Percentiles rank a stretch among this genome's conserved stretches.
Conservation (phyloP, 2,888 invertebrate species). For the Euproctis similis region DNA sequence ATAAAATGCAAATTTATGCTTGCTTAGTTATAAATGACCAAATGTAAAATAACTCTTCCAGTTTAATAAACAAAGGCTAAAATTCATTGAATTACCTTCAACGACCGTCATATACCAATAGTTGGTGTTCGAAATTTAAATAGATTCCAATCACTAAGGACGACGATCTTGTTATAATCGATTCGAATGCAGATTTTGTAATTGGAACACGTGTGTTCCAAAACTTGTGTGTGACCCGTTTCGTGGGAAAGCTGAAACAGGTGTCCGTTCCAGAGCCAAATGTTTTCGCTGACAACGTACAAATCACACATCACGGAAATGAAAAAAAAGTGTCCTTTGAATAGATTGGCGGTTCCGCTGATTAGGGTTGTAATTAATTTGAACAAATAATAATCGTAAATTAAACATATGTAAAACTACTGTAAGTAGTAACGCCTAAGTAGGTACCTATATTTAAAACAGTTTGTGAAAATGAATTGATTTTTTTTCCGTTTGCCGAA, state of each 20-base stretch:
- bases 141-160: conserved; percentile 6
- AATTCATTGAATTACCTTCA: no score
- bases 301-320: conserved; percentile 59
- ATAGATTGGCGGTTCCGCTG: conserved; percentile 18
- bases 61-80: no score
- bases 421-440: no score
- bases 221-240: conserved; percentile 24
- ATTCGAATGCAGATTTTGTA: conserved; percentile 31
- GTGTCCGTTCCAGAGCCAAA: conserved; percentile 50
- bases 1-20: no score
- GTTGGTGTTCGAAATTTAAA: conserved; percentile 6
- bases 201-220: conserved; percentile 39
- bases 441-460: no score
- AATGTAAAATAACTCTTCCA: no score
- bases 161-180: conserved; percentile 12
- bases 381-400: no score
- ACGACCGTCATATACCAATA: no score
- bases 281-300: conserved; percentile 47
- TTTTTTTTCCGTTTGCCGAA: no score
- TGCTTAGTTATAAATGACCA: no score
- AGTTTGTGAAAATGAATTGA: no score
- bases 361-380: neutral
- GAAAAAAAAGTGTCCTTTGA: conserved; percentile 39
- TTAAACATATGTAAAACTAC: no score
- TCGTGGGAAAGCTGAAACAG: conserved; percentile 61